Evolutionary conservation across 2,113 vertebrate genomes (phyloP).

Genomic region (Cygnus atratus): DNA sequence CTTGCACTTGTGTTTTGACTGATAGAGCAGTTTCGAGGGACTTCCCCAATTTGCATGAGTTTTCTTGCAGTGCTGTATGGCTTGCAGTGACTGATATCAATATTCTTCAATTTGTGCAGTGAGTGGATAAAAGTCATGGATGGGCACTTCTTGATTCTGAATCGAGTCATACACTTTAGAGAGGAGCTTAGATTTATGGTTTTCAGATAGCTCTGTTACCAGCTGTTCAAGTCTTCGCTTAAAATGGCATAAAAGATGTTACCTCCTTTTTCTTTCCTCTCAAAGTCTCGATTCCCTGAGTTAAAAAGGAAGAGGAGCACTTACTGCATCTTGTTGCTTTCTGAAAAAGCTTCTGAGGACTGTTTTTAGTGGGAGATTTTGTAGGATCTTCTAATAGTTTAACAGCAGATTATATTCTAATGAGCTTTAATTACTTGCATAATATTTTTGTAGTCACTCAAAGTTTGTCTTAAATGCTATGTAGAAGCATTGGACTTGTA

Average conservation of each 20-base stretch:
- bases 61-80: not conserved
- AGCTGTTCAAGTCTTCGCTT: not conserved
- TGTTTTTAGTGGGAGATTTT: not conserved
- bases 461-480: not conserved
- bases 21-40: not conserved
- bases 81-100: not conserved
- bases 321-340: not conserved
- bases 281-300: not conserved
- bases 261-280: not conserved
- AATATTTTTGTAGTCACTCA: not conserved
- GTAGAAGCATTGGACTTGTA: not conserved
- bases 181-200: not conserved
- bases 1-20: not conserved
- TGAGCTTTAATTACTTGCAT: not conserved
- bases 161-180: not conserved
- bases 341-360: not conserved
- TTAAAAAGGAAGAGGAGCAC: not conserved
- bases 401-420: not conserved
- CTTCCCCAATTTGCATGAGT: not conserved
- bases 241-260: not conserved
- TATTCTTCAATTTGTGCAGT: not conserved
- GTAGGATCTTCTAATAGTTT: not conserved
- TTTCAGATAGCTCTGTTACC: not conserved
- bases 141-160: not conserved
- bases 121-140: not conserved